Conservation (phyloP, 2,113 vertebrate species). For the Ammodytes dubius region DNA sequence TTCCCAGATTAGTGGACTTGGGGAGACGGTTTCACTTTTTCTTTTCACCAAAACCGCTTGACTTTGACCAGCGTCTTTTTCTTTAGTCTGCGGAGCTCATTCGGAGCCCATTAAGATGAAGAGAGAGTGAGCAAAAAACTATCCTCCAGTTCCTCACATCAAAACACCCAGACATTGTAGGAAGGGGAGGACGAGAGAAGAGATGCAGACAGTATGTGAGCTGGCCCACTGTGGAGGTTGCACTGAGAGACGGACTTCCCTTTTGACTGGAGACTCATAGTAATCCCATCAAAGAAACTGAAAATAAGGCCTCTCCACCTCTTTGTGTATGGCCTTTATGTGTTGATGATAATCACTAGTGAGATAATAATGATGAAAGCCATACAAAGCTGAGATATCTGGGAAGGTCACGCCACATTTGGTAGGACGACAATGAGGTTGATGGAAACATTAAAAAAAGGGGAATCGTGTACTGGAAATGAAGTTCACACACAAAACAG, state of each 20-base stretch:
- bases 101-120: constrained; percentile 65
- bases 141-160: constrained; percentile 74
- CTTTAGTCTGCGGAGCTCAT: constrained; percentile 63
- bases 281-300: constrained; percentile 76
- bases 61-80: constrained; percentile 48
- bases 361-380: constrained; percentile 31
- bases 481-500: constrained; percentile 14
- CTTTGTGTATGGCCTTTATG: constrained; percentile 32
- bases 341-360: constrained; percentile 25
- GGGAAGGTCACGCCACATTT: constrained; percentile 1
- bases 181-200: constrained; percentile 53
- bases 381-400: not conserved
- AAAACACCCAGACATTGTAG: constrained; percentile 59
- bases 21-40: constrained; percentile 60
- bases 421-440: not conserved
- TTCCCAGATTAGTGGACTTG: constrained; percentile 52
- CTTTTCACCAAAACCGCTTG: constrained; percentile 63
- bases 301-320: constrained; percentile 44
- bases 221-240: constrained; percentile 43
- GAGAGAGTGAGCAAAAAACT: constrained; percentile 56
- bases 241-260: constrained; percentile 49
- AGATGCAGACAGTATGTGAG: constrained; percentile 53
- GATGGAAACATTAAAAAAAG: constrained; percentile 13
- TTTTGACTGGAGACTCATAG: constrained; percentile 40
- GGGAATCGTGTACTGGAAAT: constrained; percentile 1